Percentiles rank a stretch among this genome's conserved stretches.
Evolutionary conservation across 2,113 vertebrate species (phyloP).

Genomic region (Gymnogyps californianus): DNA sequence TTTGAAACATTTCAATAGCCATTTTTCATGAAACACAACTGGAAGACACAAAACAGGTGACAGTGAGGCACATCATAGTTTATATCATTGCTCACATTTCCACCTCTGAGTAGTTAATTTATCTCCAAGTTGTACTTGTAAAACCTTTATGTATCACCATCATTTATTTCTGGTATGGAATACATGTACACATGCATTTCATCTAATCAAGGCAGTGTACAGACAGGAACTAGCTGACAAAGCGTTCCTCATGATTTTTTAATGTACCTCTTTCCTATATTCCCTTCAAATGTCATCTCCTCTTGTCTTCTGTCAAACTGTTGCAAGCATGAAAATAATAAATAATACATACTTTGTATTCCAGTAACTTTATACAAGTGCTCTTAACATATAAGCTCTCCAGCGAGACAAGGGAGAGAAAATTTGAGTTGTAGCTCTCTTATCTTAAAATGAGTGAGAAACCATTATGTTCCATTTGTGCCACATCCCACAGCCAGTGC

Average conservation of each 20-base stretch:
- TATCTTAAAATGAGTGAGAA: background rate
- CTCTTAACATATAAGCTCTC: slow-evolving; percentile 17
- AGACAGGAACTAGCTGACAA: background rate
- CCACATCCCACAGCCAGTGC: background rate
- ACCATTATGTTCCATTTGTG: background rate
- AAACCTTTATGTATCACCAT: background rate
- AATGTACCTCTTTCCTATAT: background rate
- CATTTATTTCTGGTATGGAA: background rate
- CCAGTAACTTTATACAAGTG: background rate
- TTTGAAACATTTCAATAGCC: background rate
- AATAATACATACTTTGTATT: slow-evolving; percentile 7
- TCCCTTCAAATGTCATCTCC: background rate
- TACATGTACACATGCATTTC: background rate
- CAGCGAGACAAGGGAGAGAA: background rate
- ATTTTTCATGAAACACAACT: background rate
- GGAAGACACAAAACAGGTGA: background rate
- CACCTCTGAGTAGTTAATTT: background rate
- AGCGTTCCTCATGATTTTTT: background rate
- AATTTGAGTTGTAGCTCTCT: slow-evolving; percentile 19
- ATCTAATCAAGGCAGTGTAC: background rate
- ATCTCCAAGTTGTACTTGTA: background rate
- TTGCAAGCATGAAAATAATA: slow-evolving; percentile 33
- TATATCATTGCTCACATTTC: background rate
- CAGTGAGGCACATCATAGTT: background rate
- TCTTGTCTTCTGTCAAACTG: background rate